Conservation (phyloP, 2,888 invertebrate species). For the Augiades crinisus region DNA sequence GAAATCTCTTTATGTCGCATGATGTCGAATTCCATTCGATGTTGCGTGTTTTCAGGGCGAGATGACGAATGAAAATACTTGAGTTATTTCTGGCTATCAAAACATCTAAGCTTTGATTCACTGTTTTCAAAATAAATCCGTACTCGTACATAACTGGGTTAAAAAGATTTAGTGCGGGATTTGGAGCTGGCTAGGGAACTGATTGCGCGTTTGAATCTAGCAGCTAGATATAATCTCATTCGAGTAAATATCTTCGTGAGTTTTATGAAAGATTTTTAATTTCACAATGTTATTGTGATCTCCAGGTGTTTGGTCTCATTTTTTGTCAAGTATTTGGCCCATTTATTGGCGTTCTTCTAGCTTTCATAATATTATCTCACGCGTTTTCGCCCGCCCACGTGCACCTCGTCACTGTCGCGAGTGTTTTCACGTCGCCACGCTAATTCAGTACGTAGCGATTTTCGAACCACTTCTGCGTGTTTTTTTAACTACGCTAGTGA, state of each 20-base stretch:
- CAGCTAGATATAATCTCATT: too few relatives aligned
- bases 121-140: slow-evolving; percentile 4
- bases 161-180: background rate
- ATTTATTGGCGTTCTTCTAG: background rate
- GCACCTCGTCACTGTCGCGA: slow-evolving; percentile 57
- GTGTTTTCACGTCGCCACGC: slow-evolving; percentile 47
- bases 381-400: slow-evolving; percentile 48
- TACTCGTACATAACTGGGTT: slow-evolving; percentile 10
- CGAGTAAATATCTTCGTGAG: too few relatives aligned
- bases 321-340: background rate
- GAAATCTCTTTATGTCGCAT: slow-evolving; percentile 13
- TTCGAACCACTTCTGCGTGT: slow-evolving; percentile 29
- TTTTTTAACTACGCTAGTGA: background rate
- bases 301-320: too few relatives aligned
- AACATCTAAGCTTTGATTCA: slow-evolving; percentile 17
- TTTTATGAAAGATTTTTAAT: too few relatives aligned
- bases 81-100: slow-evolving; percentile 36
- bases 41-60: slow-evolving; percentile 35
- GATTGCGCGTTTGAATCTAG: too few relatives aligned
- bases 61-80: slow-evolving; percentile 38
- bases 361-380: slow-evolving; percentile 36
- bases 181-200: background rate
- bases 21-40: slow-evolving; percentile 25
- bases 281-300: too few relatives aligned
- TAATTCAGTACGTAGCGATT: slow-evolving; percentile 21